Evolutionary conservation across 2,888 invertebrate species (phyloP), one percentile per base, ranked within the genome.

Genomic region (Cataglyphis livida): DNA sequence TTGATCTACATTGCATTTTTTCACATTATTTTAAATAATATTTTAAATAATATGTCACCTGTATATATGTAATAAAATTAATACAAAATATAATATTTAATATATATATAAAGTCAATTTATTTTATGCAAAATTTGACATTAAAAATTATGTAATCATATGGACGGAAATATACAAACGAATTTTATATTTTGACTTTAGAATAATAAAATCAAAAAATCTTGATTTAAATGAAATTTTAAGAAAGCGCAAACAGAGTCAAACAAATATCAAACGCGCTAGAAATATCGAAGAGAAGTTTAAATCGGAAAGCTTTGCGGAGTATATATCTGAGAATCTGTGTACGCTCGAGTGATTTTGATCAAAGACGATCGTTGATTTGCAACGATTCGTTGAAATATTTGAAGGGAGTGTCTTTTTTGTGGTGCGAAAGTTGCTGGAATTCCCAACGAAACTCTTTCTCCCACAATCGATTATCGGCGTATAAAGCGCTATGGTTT

Each of bases 391-490:
- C n/a, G 59, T 44, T 35, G 35, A 59, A 32, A 61, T 70, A 48
- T 59, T 78, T 21, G 44, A 70, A 12, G 35, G 44, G 35, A 44
- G 12, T 44, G 65, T 68, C 41, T 61, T 81, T 71, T 81, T 78
- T 84, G 48, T 71, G 28, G 44, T 44, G 62, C 64, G 54, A 75
- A 76, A 68, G 65, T 79, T 65, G 66, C 35, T 28, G 21, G 57
- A 62, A 70, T 75, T 51, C 54, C 35, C 48, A 28, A 32, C 61
- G 38, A 54, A 51, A 73, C 35, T 74, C 82, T 78, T 82, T 82
- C 70, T 79, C n/a, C 25, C 41, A 12, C 62, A 71, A 70, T 65
- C 82, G 86, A 86, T 86, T 85, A 86, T 51, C 79, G 75, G 35
- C 48, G 68, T 61, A 71, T 61, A 61, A 48, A 75, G 59, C 78